Percentiles rank a stretch among this genome's conserved stretches.
Evolutionary conservation across 92 coral and sea anemone species (phyloP).

Genomic region (Phenganax subtilis): DNA sequence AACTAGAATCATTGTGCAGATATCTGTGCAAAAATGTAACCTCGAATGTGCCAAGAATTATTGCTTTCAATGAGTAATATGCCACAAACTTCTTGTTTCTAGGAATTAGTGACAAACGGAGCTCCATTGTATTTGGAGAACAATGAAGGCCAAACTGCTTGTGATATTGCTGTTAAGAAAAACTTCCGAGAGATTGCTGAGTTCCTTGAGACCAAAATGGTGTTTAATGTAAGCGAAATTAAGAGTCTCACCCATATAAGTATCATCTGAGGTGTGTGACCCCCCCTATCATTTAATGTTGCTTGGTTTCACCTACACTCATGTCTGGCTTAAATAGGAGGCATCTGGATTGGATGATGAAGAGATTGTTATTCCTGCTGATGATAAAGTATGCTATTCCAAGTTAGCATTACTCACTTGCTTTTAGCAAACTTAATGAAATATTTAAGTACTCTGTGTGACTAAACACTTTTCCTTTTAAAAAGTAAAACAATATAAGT

Average conservation of each 20-base stretch:
- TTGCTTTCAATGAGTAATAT: too few species aligned
- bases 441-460: not conserved
- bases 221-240: constrained; percentile 79
- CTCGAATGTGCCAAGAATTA: not conserved
- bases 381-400: constrained; percentile 22
- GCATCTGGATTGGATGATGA: constrained; percentile 27
- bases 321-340: not conserved
- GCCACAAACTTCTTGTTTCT: not conserved
- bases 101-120: constrained; percentile 79
- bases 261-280: not conserved
- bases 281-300: not conserved
- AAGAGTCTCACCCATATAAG: not conserved
- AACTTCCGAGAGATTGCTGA: constrained; percentile 79
- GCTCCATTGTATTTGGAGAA: constrained; percentile 89
- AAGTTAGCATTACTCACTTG: not conserved
- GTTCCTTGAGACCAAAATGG: constrained; percentile 93
- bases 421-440: not conserved
- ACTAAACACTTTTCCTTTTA: not conserved
- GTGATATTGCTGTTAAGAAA: constrained; percentile 89
- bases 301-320: too few species aligned
- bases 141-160: constrained; percentile 75
- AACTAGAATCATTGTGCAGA: not conserved
- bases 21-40: not conserved
- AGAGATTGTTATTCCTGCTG: constrained; percentile 2
- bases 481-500: not conserved